Percentiles rank a stretch among this genome's conserved stretches.
phyloP scores from a whole-genome alignment of 2,113 vertebrate species.

The Engraulis encrasicolus region DNA sequence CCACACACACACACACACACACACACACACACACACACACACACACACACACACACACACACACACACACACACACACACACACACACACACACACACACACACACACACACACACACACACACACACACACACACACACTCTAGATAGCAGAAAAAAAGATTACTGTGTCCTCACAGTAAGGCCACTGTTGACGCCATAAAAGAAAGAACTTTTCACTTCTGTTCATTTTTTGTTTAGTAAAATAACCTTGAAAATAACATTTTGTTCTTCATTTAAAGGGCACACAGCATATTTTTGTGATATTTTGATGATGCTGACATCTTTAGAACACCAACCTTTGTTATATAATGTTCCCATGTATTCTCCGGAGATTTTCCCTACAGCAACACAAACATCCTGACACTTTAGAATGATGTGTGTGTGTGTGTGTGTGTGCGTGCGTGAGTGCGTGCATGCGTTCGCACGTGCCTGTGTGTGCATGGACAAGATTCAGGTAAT shows the following conservation, averaged over 20 bases:
- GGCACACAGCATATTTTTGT: neutral
- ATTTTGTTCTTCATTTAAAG: neutral
- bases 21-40: no score
- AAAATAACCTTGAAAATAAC: neutral
- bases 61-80: no score
- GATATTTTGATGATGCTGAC: neutral
- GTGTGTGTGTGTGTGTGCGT: neutral
- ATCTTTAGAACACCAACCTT: neutral
- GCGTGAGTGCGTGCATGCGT: neutral
- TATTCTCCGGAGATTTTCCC: neutral
- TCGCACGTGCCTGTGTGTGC: neutral
- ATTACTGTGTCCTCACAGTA: neutral
- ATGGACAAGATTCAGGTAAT: neutral
- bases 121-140: no score
- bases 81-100: no score
- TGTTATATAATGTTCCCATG: neutral
- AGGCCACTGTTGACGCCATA: neutral
- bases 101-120: no score
- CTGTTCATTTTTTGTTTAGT: neutral
- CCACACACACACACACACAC: no score
- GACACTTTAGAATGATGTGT: neutral
- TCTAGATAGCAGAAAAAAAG: no score
- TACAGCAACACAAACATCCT: neutral
- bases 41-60: no score
- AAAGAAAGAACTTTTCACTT: neutral